These are phyloP conservation scores for Eumeta japonica DNA, from an alignment of 1,140 invertebrate species.

Conservation along the genomic window DNA sequence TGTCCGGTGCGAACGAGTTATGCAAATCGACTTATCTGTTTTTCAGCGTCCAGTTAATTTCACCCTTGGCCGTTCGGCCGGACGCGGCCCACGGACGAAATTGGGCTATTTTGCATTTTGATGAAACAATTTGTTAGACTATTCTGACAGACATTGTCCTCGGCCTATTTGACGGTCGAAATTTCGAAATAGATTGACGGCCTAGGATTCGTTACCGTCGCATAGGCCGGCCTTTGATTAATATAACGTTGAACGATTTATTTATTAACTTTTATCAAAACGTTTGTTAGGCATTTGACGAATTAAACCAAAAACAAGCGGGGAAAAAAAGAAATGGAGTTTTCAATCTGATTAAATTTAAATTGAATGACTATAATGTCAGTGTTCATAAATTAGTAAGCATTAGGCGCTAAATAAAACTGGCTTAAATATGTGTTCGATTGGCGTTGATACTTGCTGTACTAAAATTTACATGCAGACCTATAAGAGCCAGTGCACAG, in stretches of 20 bases:
- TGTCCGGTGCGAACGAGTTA: constrained; percentile 32
- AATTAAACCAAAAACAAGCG: too few relatives aligned
- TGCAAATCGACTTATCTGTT: constrained; percentile 41
- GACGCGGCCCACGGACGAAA: background rate
- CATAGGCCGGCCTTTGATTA: background rate
- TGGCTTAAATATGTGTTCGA: too few relatives aligned
- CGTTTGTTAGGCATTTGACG: too few relatives aligned
- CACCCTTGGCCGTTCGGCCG: constrained; percentile 26
- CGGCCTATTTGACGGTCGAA: too few relatives aligned
- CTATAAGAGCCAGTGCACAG: too few relatives aligned
- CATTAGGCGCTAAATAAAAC: too few relatives aligned
- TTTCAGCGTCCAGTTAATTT: constrained; percentile 42
- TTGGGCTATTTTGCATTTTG: constrained; percentile 1
- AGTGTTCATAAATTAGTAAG: too few relatives aligned
- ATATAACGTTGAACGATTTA: background rate
- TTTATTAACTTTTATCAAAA: background rate
- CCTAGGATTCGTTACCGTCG: background rate
- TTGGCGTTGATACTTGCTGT: too few relatives aligned
- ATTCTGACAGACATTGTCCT: background rate
- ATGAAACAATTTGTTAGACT: background rate
- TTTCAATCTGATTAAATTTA: too few relatives aligned
- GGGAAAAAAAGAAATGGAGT: too few relatives aligned
- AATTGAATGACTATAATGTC: too few relatives aligned
- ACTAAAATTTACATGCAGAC: too few relatives aligned
- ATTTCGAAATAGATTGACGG: background rate